Evolutionary conservation across 2,797 vertebrate species (phyloP), one percentile per base, ranked within the genome.

Genomic region (Phataginus tricuspis): DNA sequence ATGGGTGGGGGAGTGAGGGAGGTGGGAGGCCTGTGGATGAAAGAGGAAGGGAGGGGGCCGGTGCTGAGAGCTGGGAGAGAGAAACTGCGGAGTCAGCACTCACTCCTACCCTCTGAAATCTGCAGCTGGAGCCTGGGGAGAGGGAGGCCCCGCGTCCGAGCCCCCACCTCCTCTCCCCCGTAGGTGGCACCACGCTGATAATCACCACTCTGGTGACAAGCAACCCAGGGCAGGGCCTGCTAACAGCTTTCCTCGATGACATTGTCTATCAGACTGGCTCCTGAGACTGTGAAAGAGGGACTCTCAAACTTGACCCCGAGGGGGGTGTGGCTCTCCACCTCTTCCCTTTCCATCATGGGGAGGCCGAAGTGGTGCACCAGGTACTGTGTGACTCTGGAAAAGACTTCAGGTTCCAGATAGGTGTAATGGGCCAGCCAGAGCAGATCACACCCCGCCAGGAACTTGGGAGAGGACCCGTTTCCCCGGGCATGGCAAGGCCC

Each of bases 301-400:
- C 99, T 99, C 98, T 99, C 99, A 96, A 99, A 99, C 97, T 99
- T 99, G 83, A 99, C 99, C 0, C 98, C 98, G 82, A 99, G 99
- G 39, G 99, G 99, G 45, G 99, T 99, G 97, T 98, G 99, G 31
- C 98, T 99, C 95, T 99, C 99, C 0, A 98, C 51, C 71, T 99
- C 99, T 69, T 99, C 98, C 0, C 98, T 99, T 96, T 99, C 99
- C 97, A 99, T 99, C 7, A 99, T 99, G n/a, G 99, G 99, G 71
- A 99, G 98, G 51, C 99, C 98, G 49, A 99, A 99, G 95, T 99
- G 99, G 49, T 99, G 98, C 98, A 99, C 98, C 71, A 99, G 98
- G 95, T 99, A 99, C 98, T 99, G 99, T 97, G 99, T 99, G 0
- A 98, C 99, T 1, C 99, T 8, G 15, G 45, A 10, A 57, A 39